phyloP scores from a whole-genome alignment of 1,140 invertebrate species.

The Meloidogyne chitwoodi region DNA sequence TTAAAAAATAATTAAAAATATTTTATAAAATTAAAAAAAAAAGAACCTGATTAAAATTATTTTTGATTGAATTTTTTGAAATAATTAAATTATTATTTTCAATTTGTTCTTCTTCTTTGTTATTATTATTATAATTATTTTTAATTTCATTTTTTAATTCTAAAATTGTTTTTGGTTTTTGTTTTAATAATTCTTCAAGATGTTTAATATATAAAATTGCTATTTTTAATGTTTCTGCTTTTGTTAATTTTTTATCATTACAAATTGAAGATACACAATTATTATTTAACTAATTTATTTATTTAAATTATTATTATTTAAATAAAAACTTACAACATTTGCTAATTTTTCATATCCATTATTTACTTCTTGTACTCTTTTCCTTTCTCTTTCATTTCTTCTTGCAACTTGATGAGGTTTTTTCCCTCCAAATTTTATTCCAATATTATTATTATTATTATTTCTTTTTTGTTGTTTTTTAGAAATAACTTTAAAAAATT shows the following conservation, averaged over 20 bases:
- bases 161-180: neutral
- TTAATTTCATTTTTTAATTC: conserved; percentile 3
- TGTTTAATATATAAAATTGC: conserved; percentile 48
- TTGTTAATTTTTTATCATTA: conserved; percentile 43
- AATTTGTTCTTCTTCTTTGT: neutral
- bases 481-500: neutral
- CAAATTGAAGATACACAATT: neutral
- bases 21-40: neutral
- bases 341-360: conserved; percentile 38
- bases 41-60: neutral
- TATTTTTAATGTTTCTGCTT: conserved; percentile 42
- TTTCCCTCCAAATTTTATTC: conserved; percentile 33
- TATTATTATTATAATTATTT: neutral
- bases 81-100: neutral
- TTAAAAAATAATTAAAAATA: neutral
- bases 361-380: conserved; percentile 38
- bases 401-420: conserved; percentile 42
- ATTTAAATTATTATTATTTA: neutral
- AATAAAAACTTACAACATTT: neutral
- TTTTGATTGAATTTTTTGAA: neutral
- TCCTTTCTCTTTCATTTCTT: conserved; percentile 40
- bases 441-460: neutral
- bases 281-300: conserved; percentile 2
- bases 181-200: conserved; percentile 13
- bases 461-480: neutral